Conservation (phyloP, 2,113 vertebrate genomes). For the Hydropotes inermis region DNA sequence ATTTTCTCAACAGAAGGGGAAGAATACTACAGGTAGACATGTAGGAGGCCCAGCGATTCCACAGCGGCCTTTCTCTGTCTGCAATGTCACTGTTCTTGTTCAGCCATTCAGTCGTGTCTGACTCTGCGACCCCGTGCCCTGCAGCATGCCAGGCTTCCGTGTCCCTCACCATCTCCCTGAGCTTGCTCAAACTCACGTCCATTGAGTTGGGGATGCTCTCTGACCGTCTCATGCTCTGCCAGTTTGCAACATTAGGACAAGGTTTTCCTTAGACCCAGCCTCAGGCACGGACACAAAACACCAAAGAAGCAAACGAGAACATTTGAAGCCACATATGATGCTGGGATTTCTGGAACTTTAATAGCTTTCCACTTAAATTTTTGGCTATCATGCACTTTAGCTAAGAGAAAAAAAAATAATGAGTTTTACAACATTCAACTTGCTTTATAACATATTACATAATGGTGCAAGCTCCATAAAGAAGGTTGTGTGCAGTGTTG, state of each 20-base stretch:
- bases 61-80: constrained; percentile 5
- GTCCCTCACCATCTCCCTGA: neutral
- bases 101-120: neutral
- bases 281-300: constrained; percentile 74
- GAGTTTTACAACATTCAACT: constrained; percentile 83
- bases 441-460: constrained; percentile 86
- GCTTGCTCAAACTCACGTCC: neutral
- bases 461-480: constrained; percentile 83
- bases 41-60: constrained; percentile 62
- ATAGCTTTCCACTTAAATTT: constrained; percentile 84
- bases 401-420: constrained; percentile 83
- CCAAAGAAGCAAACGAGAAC: constrained; percentile 71
- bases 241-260: constrained; percentile 31
- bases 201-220: neutral
- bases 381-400: constrained; percentile 80
- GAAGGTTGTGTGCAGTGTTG: constrained; percentile 77
- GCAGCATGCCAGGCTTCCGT: neutral
- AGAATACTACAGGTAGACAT: constrained; percentile 66
- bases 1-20: constrained; percentile 57
- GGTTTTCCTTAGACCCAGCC: constrained; percentile 61
- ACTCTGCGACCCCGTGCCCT: neutral
- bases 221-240: neutral
- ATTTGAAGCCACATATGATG: constrained; percentile 75
- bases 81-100: rapidly evolving
- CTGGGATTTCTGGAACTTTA: constrained; percentile 84